These are phyloP conservation scores for Carassius gibelio DNA, from an alignment of 2,113 vertebrate species.

Conservation along the genomic window DNA sequence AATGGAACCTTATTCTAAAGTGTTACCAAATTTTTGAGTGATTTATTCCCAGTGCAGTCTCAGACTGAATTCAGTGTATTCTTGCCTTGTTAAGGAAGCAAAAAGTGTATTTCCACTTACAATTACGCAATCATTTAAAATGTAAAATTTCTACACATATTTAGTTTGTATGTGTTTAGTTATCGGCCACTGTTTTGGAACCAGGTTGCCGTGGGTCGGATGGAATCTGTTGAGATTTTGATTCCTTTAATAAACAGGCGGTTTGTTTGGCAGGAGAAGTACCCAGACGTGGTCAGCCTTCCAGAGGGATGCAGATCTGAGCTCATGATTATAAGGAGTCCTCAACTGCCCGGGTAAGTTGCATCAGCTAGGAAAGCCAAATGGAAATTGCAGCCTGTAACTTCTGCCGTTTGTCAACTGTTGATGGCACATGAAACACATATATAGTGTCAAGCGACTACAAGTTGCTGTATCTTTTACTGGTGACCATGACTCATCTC, in stretches of 20 bases:
- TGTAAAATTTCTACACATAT: background rate
- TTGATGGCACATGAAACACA: background rate
- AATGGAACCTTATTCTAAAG: no score
- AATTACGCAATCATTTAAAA: background rate
- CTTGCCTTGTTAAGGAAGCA: background rate
- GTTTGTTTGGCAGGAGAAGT: conserved; percentile 72
- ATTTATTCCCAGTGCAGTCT: background rate
- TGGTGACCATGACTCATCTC: background rate
- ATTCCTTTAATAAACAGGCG: background rate
- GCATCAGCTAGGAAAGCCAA: background rate
- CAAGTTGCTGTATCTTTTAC: background rate
- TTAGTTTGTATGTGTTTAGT: background rate
- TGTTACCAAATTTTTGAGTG: background rate
- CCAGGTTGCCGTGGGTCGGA: conserved; percentile 10
- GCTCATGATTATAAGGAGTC: conserved; percentile 68
- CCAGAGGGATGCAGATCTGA: conserved; percentile 72
- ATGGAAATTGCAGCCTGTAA: background rate
- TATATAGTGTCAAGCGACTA: no score
- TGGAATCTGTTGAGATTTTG: background rate
- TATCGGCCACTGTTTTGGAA: background rate
- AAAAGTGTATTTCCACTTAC: background rate
- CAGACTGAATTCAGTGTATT: background rate
- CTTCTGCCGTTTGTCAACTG: background rate
- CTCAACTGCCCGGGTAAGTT: conserved; percentile 69
- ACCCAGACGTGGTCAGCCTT: conserved; percentile 73